Base-by-base conservation (phyloP, 2,797 vertebrate species). In the Thaleichthys pacificus region DNA sequence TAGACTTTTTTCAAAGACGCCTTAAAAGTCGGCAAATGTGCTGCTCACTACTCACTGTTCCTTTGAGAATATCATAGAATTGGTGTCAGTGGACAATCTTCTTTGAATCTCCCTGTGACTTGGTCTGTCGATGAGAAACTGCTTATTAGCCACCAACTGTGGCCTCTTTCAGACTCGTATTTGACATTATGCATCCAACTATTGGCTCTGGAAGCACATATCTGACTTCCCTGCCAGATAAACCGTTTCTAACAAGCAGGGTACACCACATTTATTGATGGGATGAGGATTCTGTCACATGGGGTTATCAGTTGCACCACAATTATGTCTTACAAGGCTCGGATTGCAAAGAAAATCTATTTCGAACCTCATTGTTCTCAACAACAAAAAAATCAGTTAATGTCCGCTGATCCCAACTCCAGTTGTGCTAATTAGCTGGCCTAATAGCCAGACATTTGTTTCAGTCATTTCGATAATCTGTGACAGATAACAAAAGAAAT, bases 1-100 rank as follows among this genome's bases (percentile, higher is more conserved):
- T 26, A 63, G 61, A 64, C 14, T 32, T 38, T 22, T 66, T 72
- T 28, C 69, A 68, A 70, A 73, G 14, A 71, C 19, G 35, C 66
- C 54, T 47, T 15, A 24, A 32, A 69, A n/a, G 62, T 68, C 28
- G n/a, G 12, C 7, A 38, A 66, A 69, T 14, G 35, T 21, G 42
- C 61, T 21, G 38, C 71, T 61, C 15, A 17, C 9, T 47, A 5
- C 22, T 70, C 38, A 62, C 47, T 38, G 21, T 70, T n/a, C 26
- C 66, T 2, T 19, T 58, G 60, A 61, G 22, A 38, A 69, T 71
- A 28, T 64, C 49, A 56, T 30, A 67, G 60, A 65, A 60, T 69
- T 61, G 57, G 1, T 56, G 62, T 74, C 35, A 58, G 61, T 5
- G 66, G 4, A 6, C 7, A 49, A 14, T 57, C 61, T 71, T 57